These are phyloP conservation scores for Crocidura indochinensis DNA, from an alignment of 2,797 vertebrate species.

Conservation along the genomic window DNA sequence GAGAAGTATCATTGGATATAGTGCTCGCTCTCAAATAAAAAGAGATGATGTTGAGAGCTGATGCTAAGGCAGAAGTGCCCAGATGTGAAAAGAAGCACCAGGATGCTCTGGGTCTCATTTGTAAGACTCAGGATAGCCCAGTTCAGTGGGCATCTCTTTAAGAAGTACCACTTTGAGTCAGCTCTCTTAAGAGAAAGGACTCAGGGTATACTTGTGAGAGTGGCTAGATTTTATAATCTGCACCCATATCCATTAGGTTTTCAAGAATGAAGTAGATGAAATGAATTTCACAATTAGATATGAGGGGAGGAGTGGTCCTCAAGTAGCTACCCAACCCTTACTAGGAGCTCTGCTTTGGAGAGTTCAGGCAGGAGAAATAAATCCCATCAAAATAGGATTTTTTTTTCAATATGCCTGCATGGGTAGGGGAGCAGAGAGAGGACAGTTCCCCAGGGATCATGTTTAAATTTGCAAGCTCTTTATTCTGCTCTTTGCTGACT, in stretches of 20 bases:
- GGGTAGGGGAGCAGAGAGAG: background rate
- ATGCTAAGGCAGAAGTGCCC: background rate
- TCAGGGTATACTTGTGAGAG: background rate
- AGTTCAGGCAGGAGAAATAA: background rate
- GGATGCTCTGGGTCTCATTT: background rate
- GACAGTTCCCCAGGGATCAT: background rate
- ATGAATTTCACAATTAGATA: background rate
- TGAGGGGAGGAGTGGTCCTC: background rate
- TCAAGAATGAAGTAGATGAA: constrained; percentile 16
- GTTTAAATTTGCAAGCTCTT: background rate
- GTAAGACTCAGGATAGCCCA: background rate
- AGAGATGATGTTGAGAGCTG: background rate
- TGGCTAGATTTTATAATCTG: background rate
- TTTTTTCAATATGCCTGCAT: background rate
- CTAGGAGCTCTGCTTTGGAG: background rate
- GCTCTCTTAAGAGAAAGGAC: background rate
- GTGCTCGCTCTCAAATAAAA: too few species aligned
- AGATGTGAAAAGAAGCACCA: background rate
- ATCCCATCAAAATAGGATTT: background rate
- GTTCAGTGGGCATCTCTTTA: background rate
- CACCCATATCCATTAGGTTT: background rate
- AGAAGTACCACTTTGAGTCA: background rate
- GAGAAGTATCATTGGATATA: background rate
- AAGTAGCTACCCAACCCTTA: background rate
- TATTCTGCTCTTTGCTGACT: background rate